Base-by-base conservation (phyloP, 2,113 vertebrate genomes). In the Seriola quinqueradiata region DNA sequence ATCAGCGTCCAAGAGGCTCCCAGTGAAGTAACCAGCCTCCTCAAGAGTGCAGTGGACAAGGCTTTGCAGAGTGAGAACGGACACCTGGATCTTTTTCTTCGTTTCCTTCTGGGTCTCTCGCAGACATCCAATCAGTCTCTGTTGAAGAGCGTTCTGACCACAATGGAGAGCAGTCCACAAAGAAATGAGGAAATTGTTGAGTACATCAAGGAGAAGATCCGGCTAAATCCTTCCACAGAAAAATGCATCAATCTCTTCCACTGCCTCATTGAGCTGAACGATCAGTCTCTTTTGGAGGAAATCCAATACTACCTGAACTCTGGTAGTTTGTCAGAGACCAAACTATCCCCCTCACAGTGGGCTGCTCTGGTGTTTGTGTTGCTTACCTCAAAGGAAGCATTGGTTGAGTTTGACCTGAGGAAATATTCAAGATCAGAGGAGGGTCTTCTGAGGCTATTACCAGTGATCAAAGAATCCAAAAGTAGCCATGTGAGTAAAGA, bases 41-140 rank as follows among this genome's bases (percentile, higher is more conserved):
- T 82, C 8, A 58, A 67, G 55, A 82, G 42, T 14, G 84, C 84
- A 46, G 79, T 86, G 75, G 75, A 86, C 4, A 44, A 46, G 28
- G 65, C 84, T n/a, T 8, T 75, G 38, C 58, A 79, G 34, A 67
- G 61, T 16, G n/a, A 67, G 5, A 75, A 87, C 4, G 71, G 85
- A 1, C 75, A 87, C 6, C 66, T 82, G 0, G 84, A 86, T 70
- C 79, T 86, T 21, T 86, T 78, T 17, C 79, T 86, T 1, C 70
- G 75, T 19, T 87, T 87, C 67, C 80, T 83, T 23, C 76, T 83
- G 7, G 85, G 85, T 32, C 85, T 87, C 46, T 83, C 71, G 0
- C 76, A 75, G 60, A 60, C 59, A 1, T 16, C 70, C 19, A 75
- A 55, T 70, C 79, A 65, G 75, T 48, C 19, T 19, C 25, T 84